Conservation (phyloP, 1,140 invertebrate genomes). For the Chrysomallon squamiferum region DNA sequence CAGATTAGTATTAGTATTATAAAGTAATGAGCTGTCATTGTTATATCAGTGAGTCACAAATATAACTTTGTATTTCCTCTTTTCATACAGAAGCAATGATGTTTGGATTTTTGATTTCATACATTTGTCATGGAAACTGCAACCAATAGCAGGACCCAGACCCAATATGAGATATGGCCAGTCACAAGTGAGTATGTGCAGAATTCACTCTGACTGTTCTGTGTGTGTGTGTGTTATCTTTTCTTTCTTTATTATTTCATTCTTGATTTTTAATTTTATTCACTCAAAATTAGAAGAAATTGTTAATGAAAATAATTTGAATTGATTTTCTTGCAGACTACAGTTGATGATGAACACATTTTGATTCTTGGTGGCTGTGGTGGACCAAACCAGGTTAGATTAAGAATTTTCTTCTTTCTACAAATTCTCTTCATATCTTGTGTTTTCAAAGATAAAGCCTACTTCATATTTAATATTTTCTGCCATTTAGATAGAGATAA, state of each 20-base stretch:
- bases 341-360: conserved; percentile 62
- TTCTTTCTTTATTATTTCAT: background rate
- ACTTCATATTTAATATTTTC: background rate
- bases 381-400: conserved; percentile 71
- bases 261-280: background rate
- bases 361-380: conserved; percentile 72
- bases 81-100: conserved; percentile 77
- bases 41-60: too few species aligned
- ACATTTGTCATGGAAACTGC: conserved; percentile 75
- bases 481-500: background rate
- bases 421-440: background rate
- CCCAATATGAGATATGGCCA: conserved; percentile 88
- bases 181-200: conserved; percentile 75
- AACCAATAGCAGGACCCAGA: conserved; percentile 74
- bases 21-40: too few species aligned
- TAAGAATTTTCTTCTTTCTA: background rate
- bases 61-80: background rate
- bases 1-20: too few species aligned
- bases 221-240: background rate
- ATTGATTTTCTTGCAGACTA: conserved; percentile 44
- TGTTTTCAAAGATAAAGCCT: background rate
- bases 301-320: background rate
- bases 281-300: background rate
- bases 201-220: background rate
- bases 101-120: conserved; percentile 87